Conservation (phyloP, 2,797 vertebrate species). For the Molossus alvarezi region DNA sequence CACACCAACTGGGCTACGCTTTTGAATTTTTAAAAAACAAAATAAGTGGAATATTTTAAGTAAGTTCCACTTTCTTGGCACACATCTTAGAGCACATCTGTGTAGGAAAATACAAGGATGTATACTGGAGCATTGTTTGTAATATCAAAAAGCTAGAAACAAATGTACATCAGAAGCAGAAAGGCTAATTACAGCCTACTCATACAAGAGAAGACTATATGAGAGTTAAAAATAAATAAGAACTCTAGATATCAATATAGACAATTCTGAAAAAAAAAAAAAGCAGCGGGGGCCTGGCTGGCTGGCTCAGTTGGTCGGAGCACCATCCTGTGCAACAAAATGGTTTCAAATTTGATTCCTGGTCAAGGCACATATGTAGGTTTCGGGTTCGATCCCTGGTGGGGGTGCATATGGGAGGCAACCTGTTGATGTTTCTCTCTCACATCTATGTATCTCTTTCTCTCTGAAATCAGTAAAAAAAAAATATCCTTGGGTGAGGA, state of each 20-base stretch:
- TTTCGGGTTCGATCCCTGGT: not conserved
- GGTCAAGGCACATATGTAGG: not conserved
- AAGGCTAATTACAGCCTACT: not conserved
- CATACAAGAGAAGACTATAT: not conserved
- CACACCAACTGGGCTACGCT: not conserved
- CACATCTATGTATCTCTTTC: not conserved
- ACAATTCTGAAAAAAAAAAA: not conserved
- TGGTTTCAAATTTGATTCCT: not conserved
- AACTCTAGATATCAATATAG: not conserved
- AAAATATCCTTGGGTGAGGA: not conserved
- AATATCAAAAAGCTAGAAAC: constrained; percentile 18
- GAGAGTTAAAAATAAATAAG: constrained; percentile 26
- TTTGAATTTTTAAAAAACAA: not conserved
- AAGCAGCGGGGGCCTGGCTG: not conserved
- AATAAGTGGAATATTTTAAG: not conserved
- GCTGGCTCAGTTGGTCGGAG: too few species aligned
- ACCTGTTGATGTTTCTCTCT: not conserved
- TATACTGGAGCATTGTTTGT: not conserved
- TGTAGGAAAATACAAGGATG: constrained; percentile 21
- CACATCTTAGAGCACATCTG: not conserved
- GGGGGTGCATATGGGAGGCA: not conserved
- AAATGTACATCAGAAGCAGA: constrained; percentile 8
- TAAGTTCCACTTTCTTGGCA: not conserved
- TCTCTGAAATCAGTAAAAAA: not conserved
- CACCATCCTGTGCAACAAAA: too few species aligned